Evolutionary conservation across 2,888 invertebrate species (phyloP), one percentile per base, ranked within the genome.

Genomic region (Orthosia incerta): DNA sequence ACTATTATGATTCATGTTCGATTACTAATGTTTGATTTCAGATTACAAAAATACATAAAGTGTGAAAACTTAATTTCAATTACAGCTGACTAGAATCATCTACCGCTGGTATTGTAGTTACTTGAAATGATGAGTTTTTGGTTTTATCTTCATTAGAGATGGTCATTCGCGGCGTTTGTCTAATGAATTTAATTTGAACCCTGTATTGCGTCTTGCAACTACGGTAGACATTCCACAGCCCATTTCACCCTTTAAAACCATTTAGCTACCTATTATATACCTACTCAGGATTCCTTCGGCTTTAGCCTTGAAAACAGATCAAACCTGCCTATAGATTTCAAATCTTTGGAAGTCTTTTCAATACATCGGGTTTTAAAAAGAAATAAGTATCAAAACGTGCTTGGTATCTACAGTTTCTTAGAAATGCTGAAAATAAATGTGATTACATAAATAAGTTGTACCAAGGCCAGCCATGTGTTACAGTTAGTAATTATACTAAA

Each of bases 401-500:
- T 45, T 20, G 0, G 45, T 45, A n/a, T n/a, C n/a, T n/a, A 20
- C 20, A 45, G 20, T 67, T 46, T 76, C 56, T 74, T 50, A 56
- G 18, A 26, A 74, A 51, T 31, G 13, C 56, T 75, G 31, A 75
- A 75, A 74, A 59, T 46, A 63, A 62, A 20, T n/a, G 48, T 64
- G 51, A 65, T 72, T 57, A 62, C 53, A 66, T 59, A 74, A 80
- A 59, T 45, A 79, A 26, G n/a, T 26, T 55, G 55, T 57, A 46
- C 20, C 55, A 74, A 39, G 75, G 59, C 57, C 59, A 39, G 63
- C 46, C 71, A 64, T 50, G 46, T 55, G 53, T 65, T 73, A 64
- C 71, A 23, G 26, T 50, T 51, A 39, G 64, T 71, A 79, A 78
- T 80, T 78, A 74, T 59, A 60, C n/a, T 46, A 15, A 81, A 62